A percentile compares a stretch with the other conserved stretches of the same genome.
Conservation (phyloP, 2,888 invertebrate species). For the Idaea dimidiata region DNA sequence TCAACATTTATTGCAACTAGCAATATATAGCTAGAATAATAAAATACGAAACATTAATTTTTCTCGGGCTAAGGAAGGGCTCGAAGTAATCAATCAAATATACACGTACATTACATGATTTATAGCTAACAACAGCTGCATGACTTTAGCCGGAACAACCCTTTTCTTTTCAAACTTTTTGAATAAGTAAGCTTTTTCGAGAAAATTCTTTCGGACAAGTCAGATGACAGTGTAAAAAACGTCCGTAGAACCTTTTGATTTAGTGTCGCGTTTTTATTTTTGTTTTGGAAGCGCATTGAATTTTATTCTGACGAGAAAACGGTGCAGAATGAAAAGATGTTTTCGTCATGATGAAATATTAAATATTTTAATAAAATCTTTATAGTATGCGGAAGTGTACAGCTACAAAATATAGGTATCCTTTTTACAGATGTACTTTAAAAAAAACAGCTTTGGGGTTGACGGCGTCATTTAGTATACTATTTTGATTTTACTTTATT, state of each 20-base stretch:
- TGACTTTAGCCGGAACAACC: conserved; percentile 50
- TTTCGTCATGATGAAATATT: background rate
- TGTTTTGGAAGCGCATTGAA: background rate
- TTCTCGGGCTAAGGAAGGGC: background rate
- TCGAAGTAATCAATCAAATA: background rate
- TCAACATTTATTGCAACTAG: too few species aligned
- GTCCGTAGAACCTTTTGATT: background rate
- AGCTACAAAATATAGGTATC: background rate
- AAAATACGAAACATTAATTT: background rate
- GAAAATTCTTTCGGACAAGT: background rate
- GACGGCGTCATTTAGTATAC: too few species aligned
- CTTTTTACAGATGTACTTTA: too few species aligned
- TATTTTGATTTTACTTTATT: too few species aligned
- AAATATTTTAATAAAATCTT: background rate
- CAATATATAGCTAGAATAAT: too few species aligned
- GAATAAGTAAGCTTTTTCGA: conserved; percentile 26
- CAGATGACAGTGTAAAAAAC: background rate
- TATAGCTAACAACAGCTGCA: conserved; percentile 59
- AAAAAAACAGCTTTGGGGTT: too few species aligned
- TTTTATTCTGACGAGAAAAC: background rate
- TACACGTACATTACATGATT: conserved; percentile 53
- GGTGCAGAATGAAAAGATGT: background rate
- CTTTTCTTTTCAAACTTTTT: conserved; percentile 48
- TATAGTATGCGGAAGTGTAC: background rate
- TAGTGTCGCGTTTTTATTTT: conserved; percentile 1